These are phyloP conservation scores for Cryptocheilus praepositus DNA, from an alignment of 2,888 invertebrate species.

Conservation along the genomic window DNA sequence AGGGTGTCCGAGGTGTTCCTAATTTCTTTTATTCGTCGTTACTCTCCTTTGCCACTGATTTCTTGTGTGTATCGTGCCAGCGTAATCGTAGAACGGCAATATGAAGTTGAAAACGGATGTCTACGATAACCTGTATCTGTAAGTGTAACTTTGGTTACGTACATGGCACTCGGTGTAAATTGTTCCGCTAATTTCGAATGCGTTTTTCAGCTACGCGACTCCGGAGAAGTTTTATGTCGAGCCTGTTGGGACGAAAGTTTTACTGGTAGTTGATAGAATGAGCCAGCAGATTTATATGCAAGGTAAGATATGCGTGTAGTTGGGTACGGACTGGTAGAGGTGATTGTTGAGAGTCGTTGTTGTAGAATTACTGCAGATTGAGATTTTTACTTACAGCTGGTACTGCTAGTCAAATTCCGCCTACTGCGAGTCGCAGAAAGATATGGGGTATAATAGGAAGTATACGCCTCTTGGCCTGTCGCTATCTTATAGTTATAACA, in stretches of 20 bases:
- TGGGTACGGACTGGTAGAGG: not conserved
- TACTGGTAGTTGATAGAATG: slow-evolving; percentile 90
- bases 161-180: not conserved
- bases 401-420: slow-evolving; percentile 79
- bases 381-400: slow-evolving; percentile 58
- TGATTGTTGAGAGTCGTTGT: not conserved
- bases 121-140: slow-evolving; percentile 86
- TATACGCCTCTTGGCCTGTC: slow-evolving; percentile 88
- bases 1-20: slow-evolving; percentile 24
- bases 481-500: slow-evolving; percentile 92
- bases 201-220: slow-evolving; percentile 83
- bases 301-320: slow-evolving; percentile 75
- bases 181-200: too few relatives aligned
- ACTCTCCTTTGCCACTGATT: slow-evolving; percentile 24
- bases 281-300: slow-evolving; percentile 84
- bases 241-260: slow-evolving; percentile 84
- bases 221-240: slow-evolving; percentile 93
- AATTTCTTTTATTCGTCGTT: slow-evolving; percentile 34
- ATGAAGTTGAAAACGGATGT: slow-evolving; percentile 75
- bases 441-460: slow-evolving; percentile 94
- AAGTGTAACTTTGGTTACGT: slow-evolving; percentile 73
- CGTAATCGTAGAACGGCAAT: slow-evolving; percentile 34
- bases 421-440: slow-evolving; percentile 79
- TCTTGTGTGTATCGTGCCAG: slow-evolving; percentile 14
- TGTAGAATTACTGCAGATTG: too few relatives aligned